These are phyloP conservation scores for Drosophila sproati DNA, from an alignment of 1,140 invertebrate species.

Conservation along the genomic window DNA sequence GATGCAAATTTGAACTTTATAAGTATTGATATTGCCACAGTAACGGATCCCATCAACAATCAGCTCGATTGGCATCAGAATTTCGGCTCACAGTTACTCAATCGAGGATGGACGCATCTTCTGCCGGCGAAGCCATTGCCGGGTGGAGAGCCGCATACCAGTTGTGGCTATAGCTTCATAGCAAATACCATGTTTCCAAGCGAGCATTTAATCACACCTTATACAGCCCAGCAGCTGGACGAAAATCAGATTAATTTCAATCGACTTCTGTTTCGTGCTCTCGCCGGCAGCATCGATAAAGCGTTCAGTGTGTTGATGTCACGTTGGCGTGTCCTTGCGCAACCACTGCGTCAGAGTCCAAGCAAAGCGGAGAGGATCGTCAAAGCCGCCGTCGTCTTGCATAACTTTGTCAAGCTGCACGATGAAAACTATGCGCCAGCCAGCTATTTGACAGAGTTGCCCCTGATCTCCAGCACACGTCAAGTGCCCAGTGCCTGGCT, in stretches of 20 bases:
- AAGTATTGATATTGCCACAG: constrained; percentile 11
- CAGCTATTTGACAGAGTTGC: constrained; percentile 8
- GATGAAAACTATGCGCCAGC: constrained; percentile 20
- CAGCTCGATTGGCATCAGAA: constrained; percentile 14
- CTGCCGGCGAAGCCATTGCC: constrained; percentile 1
- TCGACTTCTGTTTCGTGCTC: neutral
- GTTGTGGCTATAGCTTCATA: constrained; percentile 4
- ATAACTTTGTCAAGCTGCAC: constrained; percentile 27
- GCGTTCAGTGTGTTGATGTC: constrained; percentile 24
- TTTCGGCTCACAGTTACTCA: constrained; percentile 11
- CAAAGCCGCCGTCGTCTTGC: constrained; percentile 19
- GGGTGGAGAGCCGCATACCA: neutral
- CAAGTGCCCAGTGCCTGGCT: constrained; percentile 1
- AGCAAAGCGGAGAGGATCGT: constrained; percentile 22
- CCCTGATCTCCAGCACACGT: neutral
- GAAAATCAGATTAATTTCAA: constrained; percentile 9
- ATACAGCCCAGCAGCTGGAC: neutral
- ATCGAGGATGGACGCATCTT: neutral
- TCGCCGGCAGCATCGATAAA: constrained; percentile 17
- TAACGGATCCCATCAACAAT: neutral
- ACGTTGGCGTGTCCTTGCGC: constrained; percentile 22
- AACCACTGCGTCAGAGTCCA: constrained; percentile 2
- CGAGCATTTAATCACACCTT: constrained; percentile 6
- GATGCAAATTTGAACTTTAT: constrained; percentile 18
- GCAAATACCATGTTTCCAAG: constrained; percentile 5